Evolutionary conservation across 92 coral and sea anemone species (phyloP), one percentile per base, ranked within the genome.

Genomic region (Epizoanthus rinbou): DNA sequence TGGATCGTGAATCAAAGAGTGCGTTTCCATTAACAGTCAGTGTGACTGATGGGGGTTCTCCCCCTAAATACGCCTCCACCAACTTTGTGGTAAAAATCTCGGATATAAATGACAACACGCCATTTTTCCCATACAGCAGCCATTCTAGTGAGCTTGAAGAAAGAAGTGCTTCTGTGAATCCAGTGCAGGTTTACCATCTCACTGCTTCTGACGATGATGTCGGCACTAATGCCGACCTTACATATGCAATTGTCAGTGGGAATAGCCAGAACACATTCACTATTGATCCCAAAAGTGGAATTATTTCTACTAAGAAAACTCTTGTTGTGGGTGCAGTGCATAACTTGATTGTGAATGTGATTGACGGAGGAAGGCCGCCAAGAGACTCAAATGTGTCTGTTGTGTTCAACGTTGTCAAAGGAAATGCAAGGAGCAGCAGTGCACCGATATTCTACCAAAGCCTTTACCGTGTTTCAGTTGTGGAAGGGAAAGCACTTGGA

Each of bases 21-120:
- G 80, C 54, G 37, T 90, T 89, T 69, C 80, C 84, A 22, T 87
- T 96, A 24, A 78, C 85, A 54, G 94, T 96, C 11, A 64, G 58
- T 58, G 98, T 83, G 15, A 82, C 92, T 14, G 93, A 94, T 88
- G 91, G 92, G 41, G 92, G 92, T 0, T 22, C 84, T 3, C 90
- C 91, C 54, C 93, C 90, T 15, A 88, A 85, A 67, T 57, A 75
- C 76, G 91, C 91, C 6, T 73, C 66, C 75, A 87, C 90, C 52
- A 88, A 83, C 57, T 88, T 96, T 63, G 85, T 85, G 2, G 85
- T 92, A 57, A 88, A 86, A 72, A 91, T 96, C 19, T 85, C 97
- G 18, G 99, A 96, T 86, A 91, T 90, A 14, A 96, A 96, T 85
- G 99, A 96, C 74, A 88, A 96, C 31, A 75, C 62, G 0, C 99